These are phyloP conservation scores for Eurosta solidaginis DNA, from an alignment of 1,140 invertebrate genomes.

Conservation along the genomic window DNA sequence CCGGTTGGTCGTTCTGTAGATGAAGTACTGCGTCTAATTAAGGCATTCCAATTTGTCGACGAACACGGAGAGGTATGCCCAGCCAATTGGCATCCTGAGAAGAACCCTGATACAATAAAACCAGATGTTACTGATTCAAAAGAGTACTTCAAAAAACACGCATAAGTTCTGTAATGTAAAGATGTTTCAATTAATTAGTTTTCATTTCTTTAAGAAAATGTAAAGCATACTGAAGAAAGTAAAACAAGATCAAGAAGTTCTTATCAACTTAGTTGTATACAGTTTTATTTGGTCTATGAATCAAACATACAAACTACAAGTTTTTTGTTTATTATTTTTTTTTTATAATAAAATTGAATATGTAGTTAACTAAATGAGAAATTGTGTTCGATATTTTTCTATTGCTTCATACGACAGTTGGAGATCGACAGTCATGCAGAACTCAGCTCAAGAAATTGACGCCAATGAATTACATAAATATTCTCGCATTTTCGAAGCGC, in stretches of 20 bases:
- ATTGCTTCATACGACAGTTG: not conserved
- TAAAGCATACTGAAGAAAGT: not conserved
- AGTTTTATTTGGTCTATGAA: conserved; percentile 8
- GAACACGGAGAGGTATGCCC: conserved; percentile 93
- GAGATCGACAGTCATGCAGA: not conserved
- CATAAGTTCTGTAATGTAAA: too few species aligned
- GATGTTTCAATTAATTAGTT: not conserved
- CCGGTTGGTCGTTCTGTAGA: conserved; percentile 93
- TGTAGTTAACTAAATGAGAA: too few species aligned
- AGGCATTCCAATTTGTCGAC: conserved; percentile 92
- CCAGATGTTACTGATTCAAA: conserved; percentile 80
- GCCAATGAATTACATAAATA: not conserved
- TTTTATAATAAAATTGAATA: not conserved
- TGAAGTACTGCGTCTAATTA: conserved; percentile 85
- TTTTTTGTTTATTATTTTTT: not conserved
- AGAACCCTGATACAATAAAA: conserved; percentile 78
- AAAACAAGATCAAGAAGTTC: not conserved
- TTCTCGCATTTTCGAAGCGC: not conserved
- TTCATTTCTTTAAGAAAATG: not conserved
- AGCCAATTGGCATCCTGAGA: conserved; percentile 81
- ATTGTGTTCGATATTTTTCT: too few species aligned
- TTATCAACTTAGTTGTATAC: not conserved
- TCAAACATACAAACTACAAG: not conserved
- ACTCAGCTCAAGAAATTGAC: not conserved
- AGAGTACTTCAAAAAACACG: conserved; percentile 73